Base-by-base conservation (phyloP, 2,888 invertebrate species). In the Malthinus seriepunctatus region DNA sequence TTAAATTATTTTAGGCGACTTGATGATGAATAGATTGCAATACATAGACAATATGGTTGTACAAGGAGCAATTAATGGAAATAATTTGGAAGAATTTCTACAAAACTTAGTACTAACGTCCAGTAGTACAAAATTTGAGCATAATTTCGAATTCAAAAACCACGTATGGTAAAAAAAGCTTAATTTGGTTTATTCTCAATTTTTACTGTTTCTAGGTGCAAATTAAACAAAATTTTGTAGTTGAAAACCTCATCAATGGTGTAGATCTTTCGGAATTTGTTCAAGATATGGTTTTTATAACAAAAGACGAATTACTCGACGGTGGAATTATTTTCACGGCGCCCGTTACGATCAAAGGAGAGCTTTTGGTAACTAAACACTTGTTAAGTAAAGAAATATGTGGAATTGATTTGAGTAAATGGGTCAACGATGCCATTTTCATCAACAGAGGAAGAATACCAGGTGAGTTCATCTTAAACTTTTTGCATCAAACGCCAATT, bases 341-440 rank as follows among this genome's bases (percentile, higher is more conserved):
- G 10, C 60, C 74, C 0, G 71, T 81, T 2, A 34, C 63, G 11
- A 64, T 76, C 11, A 56, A 59, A 10, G 63, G 72, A 31, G 48
- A 60, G 14, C 48, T 66, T 35, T 65, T 23, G 55, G 73, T 70
- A 14, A 70, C 62, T 54, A 66, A 53, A 0, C 65, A 78, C 56
- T 63, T 83, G 2, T 59, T 62, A 10, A 69, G 78, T 0, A 60
- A 70, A 7, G 69, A 64, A 51, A 63, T 84, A 5, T 75, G 71
- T 65, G 79, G 78, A 1, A 76, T 79, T 51, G 70, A 76, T 49
- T 54, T 82, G 1, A 66, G 65, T 3, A 74, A 77, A 1, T 82
- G 82, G 82, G 67, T 75, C 9, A 62, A 70, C 2, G 77, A 80
- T 61, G 75, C 80, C 0, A 63, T 83, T 9, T 79, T 79, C 59